Percentiles rank a stretch among this genome's conserved stretches.
phyloP scores from a whole-genome alignment of 2,113 vertebrate genomes.

The Pelmatolapia mariae region DNA sequence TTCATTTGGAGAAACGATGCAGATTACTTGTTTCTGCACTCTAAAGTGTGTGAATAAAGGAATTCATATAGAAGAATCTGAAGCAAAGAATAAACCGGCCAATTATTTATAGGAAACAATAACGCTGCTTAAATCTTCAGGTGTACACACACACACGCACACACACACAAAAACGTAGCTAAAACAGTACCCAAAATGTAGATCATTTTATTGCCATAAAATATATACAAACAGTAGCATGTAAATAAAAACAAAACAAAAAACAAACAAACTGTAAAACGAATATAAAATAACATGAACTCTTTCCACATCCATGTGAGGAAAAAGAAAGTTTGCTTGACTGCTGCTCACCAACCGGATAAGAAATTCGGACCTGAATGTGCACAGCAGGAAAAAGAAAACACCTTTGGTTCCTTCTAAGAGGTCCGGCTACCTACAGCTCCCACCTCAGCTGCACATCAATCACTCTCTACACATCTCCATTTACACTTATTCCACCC shows the following conservation, averaged over 20 bases:
- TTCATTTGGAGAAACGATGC: neutral
- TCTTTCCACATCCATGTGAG: neutral
- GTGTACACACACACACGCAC: neutral
- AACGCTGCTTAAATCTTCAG: neutral
- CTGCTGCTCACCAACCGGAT: neutral
- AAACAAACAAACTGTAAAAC: conserved; percentile 2
- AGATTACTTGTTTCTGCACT: neutral
- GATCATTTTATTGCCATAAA: conserved; percentile 57
- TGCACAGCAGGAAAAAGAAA: conserved; percentile 7
- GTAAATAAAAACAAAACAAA: neutral
- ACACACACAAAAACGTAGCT: neutral
- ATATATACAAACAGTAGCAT: conserved; percentile 36
- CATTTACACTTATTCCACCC: conserved; percentile 49
- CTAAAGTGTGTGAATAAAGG: neutral
- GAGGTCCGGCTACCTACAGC: conserved; percentile 22
- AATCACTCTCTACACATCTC: conserved; percentile 47
- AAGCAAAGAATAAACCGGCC: neutral
- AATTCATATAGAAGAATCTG: neutral
- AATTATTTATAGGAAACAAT: neutral
- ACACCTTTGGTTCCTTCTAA: conserved; percentile 22
- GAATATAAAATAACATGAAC: conserved; percentile 1
- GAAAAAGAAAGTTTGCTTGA: neutral
- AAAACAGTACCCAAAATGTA: neutral
- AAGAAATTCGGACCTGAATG: conserved; percentile 6
- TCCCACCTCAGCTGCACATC: conserved; percentile 44